Conservation (phyloP, 2,113 vertebrate species). For the Mobula hypostoma region DNA sequence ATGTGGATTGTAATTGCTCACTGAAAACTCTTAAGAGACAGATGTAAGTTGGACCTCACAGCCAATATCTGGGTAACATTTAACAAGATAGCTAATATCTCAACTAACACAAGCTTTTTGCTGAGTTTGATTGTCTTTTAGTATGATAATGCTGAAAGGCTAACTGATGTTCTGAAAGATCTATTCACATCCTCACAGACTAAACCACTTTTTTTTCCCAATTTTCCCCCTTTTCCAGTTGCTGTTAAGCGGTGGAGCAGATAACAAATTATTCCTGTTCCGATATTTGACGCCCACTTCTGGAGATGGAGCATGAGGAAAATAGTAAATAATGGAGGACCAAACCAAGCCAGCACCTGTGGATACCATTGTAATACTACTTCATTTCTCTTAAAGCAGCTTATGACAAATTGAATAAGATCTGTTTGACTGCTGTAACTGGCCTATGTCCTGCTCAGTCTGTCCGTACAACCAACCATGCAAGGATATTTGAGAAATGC, state of each 20-base stretch:
- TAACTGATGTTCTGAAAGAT: no score
- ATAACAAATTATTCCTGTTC: slow-evolving; percentile 96
- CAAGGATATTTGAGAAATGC: not conserved
- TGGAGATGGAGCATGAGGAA: slow-evolving; percentile 70
- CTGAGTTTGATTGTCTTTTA: no score
- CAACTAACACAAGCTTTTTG: no score
- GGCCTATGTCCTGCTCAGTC: not conserved
- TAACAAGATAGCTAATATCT: no score
- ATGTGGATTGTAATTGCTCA: no score
- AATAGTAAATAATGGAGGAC: not conserved
- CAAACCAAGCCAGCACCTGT: not conserved
- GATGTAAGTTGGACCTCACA: no score
- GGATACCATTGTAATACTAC: not conserved
- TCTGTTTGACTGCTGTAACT: not conserved
- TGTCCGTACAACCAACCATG: not conserved
- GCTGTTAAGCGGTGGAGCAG: slow-evolving; percentile 89
- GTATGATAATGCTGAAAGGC: no score
- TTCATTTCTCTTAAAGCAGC: not conserved
- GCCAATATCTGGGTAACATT: no score
- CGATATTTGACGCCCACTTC: slow-evolving; percentile 68
- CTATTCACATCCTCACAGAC: no score
- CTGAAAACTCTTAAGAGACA: no score
- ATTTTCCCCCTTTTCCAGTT: slow-evolving; percentile 56
- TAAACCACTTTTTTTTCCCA: slow-evolving; percentile 41
- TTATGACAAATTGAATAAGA: not conserved